Evolutionary conservation across 1,140 invertebrate species (phyloP).

Genomic region (Drosophila sproati): DNA sequence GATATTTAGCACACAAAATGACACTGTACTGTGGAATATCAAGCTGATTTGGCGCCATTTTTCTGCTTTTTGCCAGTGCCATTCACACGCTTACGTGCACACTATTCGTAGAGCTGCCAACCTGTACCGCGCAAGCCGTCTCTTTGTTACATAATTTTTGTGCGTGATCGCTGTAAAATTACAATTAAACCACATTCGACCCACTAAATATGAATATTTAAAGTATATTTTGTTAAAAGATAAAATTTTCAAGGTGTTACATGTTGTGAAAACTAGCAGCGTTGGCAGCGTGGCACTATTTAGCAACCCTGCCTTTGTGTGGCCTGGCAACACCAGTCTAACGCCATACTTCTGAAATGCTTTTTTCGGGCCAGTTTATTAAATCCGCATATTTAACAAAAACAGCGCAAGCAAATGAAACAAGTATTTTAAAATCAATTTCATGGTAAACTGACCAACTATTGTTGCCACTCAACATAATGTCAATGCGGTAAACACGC

Average conservation of each 20-base stretch:
- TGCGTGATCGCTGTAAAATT: constrained; percentile 9
- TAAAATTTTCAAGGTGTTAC: not conserved
- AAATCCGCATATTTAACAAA: constrained; percentile 52
- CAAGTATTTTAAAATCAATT: constrained; percentile 35
- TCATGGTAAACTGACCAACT: constrained; percentile 24
- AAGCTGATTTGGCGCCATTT: constrained; percentile 84
- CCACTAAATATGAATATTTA: not conserved
- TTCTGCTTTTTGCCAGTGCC: constrained; percentile 58
- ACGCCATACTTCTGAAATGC: constrained; percentile 77
- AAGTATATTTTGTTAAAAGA: not conserved
- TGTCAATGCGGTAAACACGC: constrained; percentile 29
- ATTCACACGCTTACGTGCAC: constrained; percentile 41
- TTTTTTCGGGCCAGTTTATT: constrained; percentile 73
- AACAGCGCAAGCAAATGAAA: constrained; percentile 50
- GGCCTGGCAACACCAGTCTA: constrained; percentile 65
- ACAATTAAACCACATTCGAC: not conserved
- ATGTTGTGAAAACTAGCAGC: constrained; percentile 19
- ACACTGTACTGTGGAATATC: constrained; percentile 22
- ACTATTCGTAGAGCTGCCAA: constrained; percentile 45
- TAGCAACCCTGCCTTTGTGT: constrained; percentile 54
- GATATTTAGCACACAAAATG: constrained; percentile 12
- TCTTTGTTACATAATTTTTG: constrained; percentile 64
- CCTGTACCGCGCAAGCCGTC: not conserved
- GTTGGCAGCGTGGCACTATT: constrained; percentile 56
- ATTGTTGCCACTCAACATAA: constrained; percentile 30